A percentile compares a stretch with the other conserved stretches of the same genome.
phyloP scores from a whole-genome alignment of 2,113 vertebrate genomes.

The Puma concolor region DNA sequence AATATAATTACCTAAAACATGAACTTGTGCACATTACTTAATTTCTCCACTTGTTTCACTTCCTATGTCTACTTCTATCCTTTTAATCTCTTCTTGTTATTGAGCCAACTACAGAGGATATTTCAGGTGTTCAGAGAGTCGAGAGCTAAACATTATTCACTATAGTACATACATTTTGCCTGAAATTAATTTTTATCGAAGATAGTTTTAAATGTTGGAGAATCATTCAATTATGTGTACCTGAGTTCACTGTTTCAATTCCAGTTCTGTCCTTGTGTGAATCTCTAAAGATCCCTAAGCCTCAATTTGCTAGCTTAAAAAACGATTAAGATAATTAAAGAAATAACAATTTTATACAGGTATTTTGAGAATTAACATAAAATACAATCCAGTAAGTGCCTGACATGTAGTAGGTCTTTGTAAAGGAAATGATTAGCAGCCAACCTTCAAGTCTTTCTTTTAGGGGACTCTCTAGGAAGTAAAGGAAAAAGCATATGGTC shows the following conservation, averaged over 20 bases:
- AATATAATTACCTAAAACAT: not conserved
- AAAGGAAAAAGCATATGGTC: not conserved
- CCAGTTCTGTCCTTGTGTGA: not conserved
- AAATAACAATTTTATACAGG: not conserved
- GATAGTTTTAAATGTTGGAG: not conserved
- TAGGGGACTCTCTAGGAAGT: not conserved
- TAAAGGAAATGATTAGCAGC: not conserved
- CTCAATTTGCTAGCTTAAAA: not conserved
- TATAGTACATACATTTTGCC: not conserved
- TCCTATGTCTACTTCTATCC: not conserved
- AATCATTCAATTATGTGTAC: not conserved
- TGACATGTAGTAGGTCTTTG: not conserved
- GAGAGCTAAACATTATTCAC: not conserved
- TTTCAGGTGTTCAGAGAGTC: not conserved
- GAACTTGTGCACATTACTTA: not conserved
- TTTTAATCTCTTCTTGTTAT: not conserved
- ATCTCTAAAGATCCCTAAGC: not conserved
- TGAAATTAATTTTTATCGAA: not conserved
- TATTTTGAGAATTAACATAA: slow-evolving; percentile 3
- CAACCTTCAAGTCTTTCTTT: not conserved
- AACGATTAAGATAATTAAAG: not conserved
- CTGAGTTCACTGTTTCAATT: not conserved
- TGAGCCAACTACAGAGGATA: not conserved
- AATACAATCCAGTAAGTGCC: not conserved
- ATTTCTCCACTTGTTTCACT: not conserved